These are phyloP conservation scores for Turritopsis dohrnii DNA, from an alignment of 30 jellyfish, hydroid and myxozoan species.

Conservation along the genomic window DNA sequence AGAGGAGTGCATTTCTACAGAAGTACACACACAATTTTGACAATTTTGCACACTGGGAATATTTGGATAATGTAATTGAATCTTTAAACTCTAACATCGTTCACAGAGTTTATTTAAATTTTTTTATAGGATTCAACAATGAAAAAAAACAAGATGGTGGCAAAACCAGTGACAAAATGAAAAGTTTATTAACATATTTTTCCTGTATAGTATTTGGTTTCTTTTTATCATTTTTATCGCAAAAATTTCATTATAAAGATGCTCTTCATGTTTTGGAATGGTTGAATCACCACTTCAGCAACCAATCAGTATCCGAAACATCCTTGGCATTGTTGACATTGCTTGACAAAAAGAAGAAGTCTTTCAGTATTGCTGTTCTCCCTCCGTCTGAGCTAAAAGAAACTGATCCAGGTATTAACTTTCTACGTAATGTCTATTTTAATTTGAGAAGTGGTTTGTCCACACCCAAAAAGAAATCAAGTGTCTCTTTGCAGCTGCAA, in stretches of 20 bases:
- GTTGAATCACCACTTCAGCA: background rate
- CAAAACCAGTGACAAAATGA: background rate
- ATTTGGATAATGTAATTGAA: no score
- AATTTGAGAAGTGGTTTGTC: no score
- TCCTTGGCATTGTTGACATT: slow-evolving; percentile 22
- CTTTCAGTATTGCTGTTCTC: slow-evolving; percentile 14
- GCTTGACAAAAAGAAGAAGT: slow-evolving; percentile 3
- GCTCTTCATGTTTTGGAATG: slow-evolving; percentile 4
- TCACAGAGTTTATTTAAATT: no score
- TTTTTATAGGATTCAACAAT: background rate
- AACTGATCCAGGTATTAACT: background rate
- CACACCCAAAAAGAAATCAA: no score
- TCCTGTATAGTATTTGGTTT: slow-evolving; percentile 7
- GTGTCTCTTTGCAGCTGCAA: no score
- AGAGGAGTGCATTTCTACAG: no score
- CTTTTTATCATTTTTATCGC: background rate
- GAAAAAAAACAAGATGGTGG: background rate
- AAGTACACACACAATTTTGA: no score
- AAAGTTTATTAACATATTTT: background rate
- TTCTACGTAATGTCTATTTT: no score
- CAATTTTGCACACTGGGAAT: no score
- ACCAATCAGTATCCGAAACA: background rate
- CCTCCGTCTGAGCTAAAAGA: background rate
- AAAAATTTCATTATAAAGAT: slow-evolving; percentile 5
- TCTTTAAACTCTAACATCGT: no score